Base-by-base conservation (phyloP, 1,140 invertebrate species). In the Drosophila equinoxialis region DNA sequence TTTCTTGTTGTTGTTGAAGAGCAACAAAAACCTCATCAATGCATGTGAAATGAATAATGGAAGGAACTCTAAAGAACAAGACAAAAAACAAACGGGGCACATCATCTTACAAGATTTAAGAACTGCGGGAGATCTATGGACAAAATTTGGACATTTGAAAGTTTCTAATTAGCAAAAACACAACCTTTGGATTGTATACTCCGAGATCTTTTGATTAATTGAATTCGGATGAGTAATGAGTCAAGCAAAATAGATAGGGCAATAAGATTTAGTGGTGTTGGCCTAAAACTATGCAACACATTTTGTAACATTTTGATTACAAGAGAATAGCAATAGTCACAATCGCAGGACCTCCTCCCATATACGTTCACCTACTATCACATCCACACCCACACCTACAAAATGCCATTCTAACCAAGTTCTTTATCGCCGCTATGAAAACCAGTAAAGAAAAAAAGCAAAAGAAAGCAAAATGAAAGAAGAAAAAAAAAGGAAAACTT, bases 11-110 rank as follows among this genome's bases (percentile, higher is more conserved):
- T 11, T 39, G 3, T 59, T 45, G 20, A 23, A 54, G 33, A 26
- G 14, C 30, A 64, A 61, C 26, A 45, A 48, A 60, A 58, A 63
- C 61, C 42, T 26, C 55, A 37, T 63, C 61, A n/a, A 61, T 35
- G 35, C 71, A 66, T 77, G 73, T 63, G 59, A 77, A 71, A 78
- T 78, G 74, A 78, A 71, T 78, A 78, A 78, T 77, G 68, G 37
- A 41, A 61, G 58, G 66, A 75, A 17, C 35, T 10, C 7, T 26
- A 26, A 26, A 26, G 23, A 26, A 26, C 35, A 61, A 30, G 42
- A 30, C n/a, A 42, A 30, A 13, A 39, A 13, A 13, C 3, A 39
- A 5, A 39, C 48, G 64, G 35, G 17, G 33, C n/a, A 39, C 17
- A 39, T 11, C 45, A 57, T 66, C 51, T 35, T 58, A 30, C 42